These are phyloP conservation scores for Prinia subflava DNA, from an alignment of 2,113 vertebrate species.

Conservation along the genomic window DNA sequence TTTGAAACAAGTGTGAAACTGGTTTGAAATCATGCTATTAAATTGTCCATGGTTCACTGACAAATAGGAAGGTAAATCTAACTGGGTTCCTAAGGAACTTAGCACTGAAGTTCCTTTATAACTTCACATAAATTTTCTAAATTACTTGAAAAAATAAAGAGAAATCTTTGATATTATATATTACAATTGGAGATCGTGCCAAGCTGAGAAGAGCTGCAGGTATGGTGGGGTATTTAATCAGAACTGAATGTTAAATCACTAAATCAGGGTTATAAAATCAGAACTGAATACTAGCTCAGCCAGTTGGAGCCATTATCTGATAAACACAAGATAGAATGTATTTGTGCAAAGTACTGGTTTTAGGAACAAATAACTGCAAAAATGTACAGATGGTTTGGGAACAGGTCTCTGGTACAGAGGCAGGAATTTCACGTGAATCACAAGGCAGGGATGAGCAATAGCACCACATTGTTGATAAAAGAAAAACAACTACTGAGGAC, in stretches of 20 bases:
- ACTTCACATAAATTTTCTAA: not conserved
- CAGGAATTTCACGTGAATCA: not conserved
- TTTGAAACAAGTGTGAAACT: not conserved
- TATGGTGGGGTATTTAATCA: not conserved
- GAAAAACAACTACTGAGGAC: not conserved
- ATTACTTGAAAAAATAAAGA: not conserved
- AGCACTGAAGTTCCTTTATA: not conserved
- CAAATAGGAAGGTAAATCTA: not conserved
- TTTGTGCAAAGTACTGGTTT: not conserved
- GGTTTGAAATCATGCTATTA: not conserved
- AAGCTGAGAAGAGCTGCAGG: not conserved
- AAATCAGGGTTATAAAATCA: not conserved
- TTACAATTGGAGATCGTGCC: not conserved
- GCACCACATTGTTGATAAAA: not conserved
- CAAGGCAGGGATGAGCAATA: not conserved
- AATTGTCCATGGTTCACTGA: not conserved
- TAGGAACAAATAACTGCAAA: not conserved
- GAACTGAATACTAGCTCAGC: not conserved
- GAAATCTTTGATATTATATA: not conserved
- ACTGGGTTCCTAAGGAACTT: not conserved
- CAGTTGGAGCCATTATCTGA: not conserved
- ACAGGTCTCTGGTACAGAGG: not conserved
- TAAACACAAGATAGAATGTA: not conserved
- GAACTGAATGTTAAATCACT: not conserved
- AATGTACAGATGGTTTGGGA: not conserved